Conservation (phyloP, 2,888 invertebrate genomes). For the Drosophila subquinaria region DNA sequence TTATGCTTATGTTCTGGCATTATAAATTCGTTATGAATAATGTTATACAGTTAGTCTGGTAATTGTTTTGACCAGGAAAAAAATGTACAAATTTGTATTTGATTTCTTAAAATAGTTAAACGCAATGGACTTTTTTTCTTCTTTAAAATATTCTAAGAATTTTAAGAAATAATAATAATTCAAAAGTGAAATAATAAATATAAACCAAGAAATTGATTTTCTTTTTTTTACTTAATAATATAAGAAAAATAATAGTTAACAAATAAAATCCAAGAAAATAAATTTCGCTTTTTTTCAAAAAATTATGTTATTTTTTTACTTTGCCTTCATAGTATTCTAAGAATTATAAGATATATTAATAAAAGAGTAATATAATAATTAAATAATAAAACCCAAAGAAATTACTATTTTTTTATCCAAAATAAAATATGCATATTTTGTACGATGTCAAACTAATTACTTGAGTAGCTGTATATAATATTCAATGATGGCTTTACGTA, state of each 20-base stretch:
- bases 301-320: background rate
- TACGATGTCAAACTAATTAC: background rate
- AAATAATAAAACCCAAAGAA: too few species aligned
- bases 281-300: too few species aligned
- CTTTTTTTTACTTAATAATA: too few species aligned
- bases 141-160: background rate
- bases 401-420: too few species aligned
- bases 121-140: background rate
- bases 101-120: background rate
- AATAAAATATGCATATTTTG: background rate
- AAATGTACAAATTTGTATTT: background rate
- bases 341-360: background rate
- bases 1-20: background rate
- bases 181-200: background rate
- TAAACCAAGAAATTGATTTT: too few species aligned
- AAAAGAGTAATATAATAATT: background rate
- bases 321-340: background rate
- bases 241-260: too few species aligned
- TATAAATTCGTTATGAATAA: background rate
- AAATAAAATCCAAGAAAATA: too few species aligned
- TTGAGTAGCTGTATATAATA: background rate
- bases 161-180: background rate
- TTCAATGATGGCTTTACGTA: conserved; percentile 7
- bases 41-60: background rate
- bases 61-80: background rate